These are phyloP conservation scores for Lepidurus apus DNA, from an alignment of 1,140 invertebrate species.

Conservation along the genomic window DNA sequence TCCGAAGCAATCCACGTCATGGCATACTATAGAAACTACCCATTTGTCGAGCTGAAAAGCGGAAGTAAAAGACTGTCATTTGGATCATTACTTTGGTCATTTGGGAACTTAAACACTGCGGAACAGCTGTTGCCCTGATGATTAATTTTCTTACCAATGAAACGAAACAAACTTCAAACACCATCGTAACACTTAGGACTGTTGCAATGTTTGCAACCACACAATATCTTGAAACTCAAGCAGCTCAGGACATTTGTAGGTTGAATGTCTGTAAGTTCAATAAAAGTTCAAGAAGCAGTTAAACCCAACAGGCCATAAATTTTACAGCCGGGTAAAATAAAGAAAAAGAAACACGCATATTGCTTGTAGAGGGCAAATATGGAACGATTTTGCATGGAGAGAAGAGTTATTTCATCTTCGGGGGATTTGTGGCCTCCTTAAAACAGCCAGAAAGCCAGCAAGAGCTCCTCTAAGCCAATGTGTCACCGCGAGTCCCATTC, in stretches of 20 bases:
- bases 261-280: conserved; percentile 15
- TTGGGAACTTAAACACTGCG: no score
- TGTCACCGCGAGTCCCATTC: conserved; percentile 12
- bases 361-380: not conserved
- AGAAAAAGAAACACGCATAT: not conserved
- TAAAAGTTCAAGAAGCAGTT: conserved; percentile 17
- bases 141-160: no score
- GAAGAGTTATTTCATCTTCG: conserved; percentile 7
- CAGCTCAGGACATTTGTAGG: not conserved
- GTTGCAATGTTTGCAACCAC: not conserved
- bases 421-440: not conserved
- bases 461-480: not conserved
- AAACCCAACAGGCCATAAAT: conserved; percentile 19
- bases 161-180: no score
- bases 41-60: no score
- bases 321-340: not conserved
- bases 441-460: not conserved
- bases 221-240: not conserved
- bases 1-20: no score
- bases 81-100: no score
- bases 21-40: no score
- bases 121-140: no score
- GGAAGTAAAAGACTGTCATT: no score
- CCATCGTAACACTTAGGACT: no score
- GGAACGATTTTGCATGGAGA: not conserved